Conservation (phyloP, 1,140 invertebrate species). For the Drosophila bocki region DNA sequence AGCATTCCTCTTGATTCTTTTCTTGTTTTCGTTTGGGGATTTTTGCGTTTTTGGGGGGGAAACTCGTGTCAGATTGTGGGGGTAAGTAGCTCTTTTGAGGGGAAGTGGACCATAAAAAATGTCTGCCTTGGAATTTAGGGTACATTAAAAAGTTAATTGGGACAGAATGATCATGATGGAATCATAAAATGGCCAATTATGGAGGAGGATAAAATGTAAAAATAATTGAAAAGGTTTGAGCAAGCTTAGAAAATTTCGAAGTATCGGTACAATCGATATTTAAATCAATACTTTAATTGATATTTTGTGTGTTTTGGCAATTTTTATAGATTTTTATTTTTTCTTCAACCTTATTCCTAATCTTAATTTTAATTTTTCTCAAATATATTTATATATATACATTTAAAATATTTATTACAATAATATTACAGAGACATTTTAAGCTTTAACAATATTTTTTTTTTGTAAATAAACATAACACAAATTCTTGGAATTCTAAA, state of each 20-base stretch:
- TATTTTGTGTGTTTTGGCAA: no score
- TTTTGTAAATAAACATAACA: no score
- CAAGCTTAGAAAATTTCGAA: no score
- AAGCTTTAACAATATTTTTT: no score
- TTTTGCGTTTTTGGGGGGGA: conserved; percentile 8
- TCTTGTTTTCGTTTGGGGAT: background rate
- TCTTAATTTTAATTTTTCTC: no score
- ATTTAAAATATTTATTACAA: no score
- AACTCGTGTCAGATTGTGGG: conserved; percentile 19
- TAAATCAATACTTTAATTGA: no score
- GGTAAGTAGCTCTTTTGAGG: conserved; percentile 1
- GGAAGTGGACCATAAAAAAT: conserved; percentile 11
- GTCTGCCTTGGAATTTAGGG: background rate
- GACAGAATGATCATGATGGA: background rate
- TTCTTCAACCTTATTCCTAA: no score
- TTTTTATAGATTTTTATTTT: no score
- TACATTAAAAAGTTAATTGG: background rate
- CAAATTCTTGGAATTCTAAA: background rate
- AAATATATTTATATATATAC: no score
- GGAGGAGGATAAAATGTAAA: background rate
- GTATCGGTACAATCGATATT: no score
- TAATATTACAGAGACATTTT: no score
- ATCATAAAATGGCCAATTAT: background rate
- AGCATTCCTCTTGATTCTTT: background rate
- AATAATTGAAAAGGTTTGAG: background rate